Base-by-base conservation (phyloP, 2,113 vertebrate species). In the Gopherus flavomarginatus region DNA sequence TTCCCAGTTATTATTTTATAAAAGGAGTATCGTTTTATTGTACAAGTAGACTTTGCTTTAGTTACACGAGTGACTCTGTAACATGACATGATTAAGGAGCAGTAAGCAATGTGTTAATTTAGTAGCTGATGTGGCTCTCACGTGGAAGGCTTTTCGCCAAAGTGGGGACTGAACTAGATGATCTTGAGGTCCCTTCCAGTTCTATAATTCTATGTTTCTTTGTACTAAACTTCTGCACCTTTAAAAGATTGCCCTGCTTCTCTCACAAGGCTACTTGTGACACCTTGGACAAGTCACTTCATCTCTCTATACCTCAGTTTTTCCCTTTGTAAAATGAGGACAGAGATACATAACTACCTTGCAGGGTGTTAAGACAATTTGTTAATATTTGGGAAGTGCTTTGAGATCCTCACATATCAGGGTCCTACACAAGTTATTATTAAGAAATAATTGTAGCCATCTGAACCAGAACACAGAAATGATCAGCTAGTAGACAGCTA, bases 221-320 rank as follows among this genome's bases (percentile, higher is more conserved):
- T 54, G n/a, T 52, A 9, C 2, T 62, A 35, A 89, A 88, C 1
- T 2, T 80, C 35, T 27, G 31, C 5, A 0, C 1, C 2, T 65
- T 47, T 80, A 31, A 29, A 86, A 24, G n/a, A 77, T 56, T 11
- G 11, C 42, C 9, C 85, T 82, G 8, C 3, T 88, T 83, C 89
- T 44, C 8, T 13, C 2, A 5, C 8, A 27, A 24, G 13, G 56
- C 12, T 24, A 10, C 35, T 3, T 86, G 27, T 38, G 24, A 62
- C 29, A 85, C 4, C 5, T 29, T 14, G 24, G 26, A 31, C 1
- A 83, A 62, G 2, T 62, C 12, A 81, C 7, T 38, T 54, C 14
- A 8, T 38, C 38, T 72, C 56, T 86, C 92, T 42, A 11, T 44
- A 14, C 54, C 85, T 24, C 89, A 7, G 69, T 93, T 93, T 93